A percentile compares a stretch with the other conserved stretches of the same genome.
phyloP scores from a whole-genome alignment of 2,888 invertebrate species.

The Carabus problematicus region DNA sequence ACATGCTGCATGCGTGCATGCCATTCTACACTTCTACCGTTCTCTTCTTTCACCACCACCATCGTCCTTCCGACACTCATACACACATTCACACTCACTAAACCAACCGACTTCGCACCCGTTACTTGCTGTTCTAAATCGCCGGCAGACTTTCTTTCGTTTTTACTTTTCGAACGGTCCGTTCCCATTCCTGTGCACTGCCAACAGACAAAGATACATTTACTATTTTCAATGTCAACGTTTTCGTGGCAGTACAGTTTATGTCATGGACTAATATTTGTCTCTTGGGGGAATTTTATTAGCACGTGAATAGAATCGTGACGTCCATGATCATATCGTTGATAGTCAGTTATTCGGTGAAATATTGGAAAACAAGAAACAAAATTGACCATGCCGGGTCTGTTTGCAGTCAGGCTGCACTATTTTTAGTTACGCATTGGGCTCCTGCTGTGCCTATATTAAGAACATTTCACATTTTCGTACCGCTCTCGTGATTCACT shows the following conservation, averaged over 20 bases:
- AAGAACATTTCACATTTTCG: slow-evolving; percentile 42
- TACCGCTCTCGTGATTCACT: slow-evolving; percentile 36
- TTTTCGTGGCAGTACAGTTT: slow-evolving; percentile 7
- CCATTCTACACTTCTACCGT: slow-evolving; percentile 24
- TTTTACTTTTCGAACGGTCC: slow-evolving; percentile 2
- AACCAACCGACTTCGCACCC: slow-evolving; percentile 19
- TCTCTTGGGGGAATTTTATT: too few relatives aligned
- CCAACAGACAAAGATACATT: slow-evolving; percentile 18
- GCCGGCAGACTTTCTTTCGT: slow-evolving; percentile 9
- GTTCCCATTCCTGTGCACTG: background rate
- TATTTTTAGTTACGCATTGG: slow-evolving; percentile 42
- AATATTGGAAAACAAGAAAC: slow-evolving; percentile 9
- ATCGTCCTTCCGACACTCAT: too few relatives aligned
- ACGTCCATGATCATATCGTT: background rate
- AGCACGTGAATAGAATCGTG: background rate
- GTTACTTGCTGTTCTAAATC: slow-evolving; percentile 8
- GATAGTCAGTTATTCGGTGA: slow-evolving; percentile 4
- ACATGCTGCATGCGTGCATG: slow-evolving; percentile 18
- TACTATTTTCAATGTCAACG: slow-evolving; percentile 38
- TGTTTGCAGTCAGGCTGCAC: slow-evolving; percentile 39
- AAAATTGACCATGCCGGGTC: slow-evolving; percentile 35
- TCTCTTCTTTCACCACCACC: background rate
- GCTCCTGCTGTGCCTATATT: slow-evolving; percentile 43
- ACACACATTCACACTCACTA: background rate
- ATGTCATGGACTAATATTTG: slow-evolving; percentile 17